Conservation (phyloP, 2,113 vertebrate species). For the Lagenorhynchus albirostris region DNA sequence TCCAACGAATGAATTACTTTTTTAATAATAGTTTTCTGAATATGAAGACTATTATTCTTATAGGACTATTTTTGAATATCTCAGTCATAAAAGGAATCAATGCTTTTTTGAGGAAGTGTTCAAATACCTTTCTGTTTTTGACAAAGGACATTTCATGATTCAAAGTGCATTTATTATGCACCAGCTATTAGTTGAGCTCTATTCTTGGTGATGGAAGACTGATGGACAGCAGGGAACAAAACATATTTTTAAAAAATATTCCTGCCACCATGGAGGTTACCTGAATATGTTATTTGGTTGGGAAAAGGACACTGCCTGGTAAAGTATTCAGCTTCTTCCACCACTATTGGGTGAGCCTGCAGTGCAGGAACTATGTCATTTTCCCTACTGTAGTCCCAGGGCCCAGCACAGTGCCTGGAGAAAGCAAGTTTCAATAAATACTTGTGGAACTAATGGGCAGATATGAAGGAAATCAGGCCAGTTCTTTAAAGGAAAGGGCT, state of each 20-base stretch:
- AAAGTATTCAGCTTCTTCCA: not conserved
- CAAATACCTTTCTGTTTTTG: not conserved
- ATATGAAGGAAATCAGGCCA: not conserved
- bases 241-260: not conserved
- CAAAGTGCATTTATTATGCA: not conserved
- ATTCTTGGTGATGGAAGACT: not conserved
- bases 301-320: not conserved
- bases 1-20: constrained; percentile 27
- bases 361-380: not conserved
- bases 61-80: not conserved
- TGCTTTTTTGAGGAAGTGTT: not conserved
- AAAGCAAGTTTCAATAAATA: not conserved
- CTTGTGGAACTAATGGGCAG: not conserved
- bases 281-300: not conserved
- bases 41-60: constrained; percentile 46
- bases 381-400: not conserved
- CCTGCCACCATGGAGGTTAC: not conserved
- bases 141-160: not conserved
- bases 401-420: not conserved
- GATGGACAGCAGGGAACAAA: not conserved
- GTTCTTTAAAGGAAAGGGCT: not conserved
- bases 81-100: not conserved
- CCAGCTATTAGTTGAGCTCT: not conserved
- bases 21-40: constrained; percentile 37
- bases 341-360: not conserved